Conservation (phyloP, 2,888 invertebrate species). For the Himalopsyche tibetana region DNA sequence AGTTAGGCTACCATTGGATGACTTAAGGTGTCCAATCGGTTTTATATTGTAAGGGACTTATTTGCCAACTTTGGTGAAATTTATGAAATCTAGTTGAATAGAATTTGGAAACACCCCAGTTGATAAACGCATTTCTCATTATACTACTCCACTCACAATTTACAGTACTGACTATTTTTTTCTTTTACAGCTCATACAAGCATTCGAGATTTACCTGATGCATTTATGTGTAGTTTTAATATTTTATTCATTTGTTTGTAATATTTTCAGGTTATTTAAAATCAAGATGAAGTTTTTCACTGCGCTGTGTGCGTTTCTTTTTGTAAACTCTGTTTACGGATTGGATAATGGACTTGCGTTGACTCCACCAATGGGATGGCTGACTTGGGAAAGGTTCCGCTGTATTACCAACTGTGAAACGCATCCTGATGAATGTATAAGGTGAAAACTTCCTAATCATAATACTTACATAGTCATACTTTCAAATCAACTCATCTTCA, state of each 20-base stretch:
- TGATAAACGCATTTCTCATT: too few species aligned
- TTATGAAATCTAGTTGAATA: too few species aligned
- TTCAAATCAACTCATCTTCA: background rate
- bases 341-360: slow-evolving; percentile 80
- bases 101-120: too few species aligned
- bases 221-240: background rate
- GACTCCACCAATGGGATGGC: slow-evolving; percentile 86
- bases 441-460: slow-evolving; percentile 71
- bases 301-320: background rate
- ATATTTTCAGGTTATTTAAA: background rate
- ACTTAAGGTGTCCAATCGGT: too few species aligned
- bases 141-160: too few species aligned
- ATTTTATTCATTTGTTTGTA: too few species aligned
- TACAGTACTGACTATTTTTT: too few species aligned
- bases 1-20: too few species aligned
- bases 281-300: slow-evolving; percentile 3
- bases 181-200: too few species aligned
- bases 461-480: too few species aligned
- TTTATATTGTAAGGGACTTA: too few species aligned
- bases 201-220: background rate
- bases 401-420: slow-evolving; percentile 81
- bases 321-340: background rate
- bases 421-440: slow-evolving; percentile 81
- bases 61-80: too few species aligned
- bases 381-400: slow-evolving; percentile 82